A percentile compares a stretch with the other conserved stretches of the same genome.
Conservation (phyloP, 2,113 vertebrate genomes). For the Pachycephala philippinensis region DNA sequence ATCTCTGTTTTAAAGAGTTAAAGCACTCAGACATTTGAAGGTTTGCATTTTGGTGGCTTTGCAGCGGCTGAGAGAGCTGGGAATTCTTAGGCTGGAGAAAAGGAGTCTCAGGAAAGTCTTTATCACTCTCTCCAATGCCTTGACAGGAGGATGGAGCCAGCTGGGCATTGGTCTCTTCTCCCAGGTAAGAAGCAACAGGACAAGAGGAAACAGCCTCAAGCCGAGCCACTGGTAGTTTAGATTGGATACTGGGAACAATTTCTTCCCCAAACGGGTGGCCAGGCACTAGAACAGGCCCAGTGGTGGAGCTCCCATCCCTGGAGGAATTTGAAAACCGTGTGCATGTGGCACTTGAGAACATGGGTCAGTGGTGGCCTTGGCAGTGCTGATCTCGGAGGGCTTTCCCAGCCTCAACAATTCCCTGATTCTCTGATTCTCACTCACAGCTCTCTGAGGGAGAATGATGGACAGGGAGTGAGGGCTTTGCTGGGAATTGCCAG, state of each 20-base stretch:
- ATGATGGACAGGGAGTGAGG: not conserved
- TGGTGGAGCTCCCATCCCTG: not conserved
- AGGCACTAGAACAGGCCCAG: not conserved
- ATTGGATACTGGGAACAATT: not conserved
- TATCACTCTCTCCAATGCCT: not conserved
- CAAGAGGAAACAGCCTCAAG: not conserved
- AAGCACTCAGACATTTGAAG: not conserved
- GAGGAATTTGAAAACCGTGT: not conserved
- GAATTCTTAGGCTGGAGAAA: not conserved
- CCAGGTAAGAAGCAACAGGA: not conserved
- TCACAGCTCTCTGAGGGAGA: not conserved
- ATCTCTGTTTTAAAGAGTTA: not conserved
- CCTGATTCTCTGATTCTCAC: not conserved
- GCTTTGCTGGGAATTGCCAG: not conserved
- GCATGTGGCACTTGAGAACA: not conserved
- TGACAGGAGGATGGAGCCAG: not conserved
- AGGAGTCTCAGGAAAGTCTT: not conserved
- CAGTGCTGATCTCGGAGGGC: not conserved
- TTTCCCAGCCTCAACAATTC: not conserved
- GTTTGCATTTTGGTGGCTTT: not conserved
- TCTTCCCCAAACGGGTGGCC: rapidly evolving
- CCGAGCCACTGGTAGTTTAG: not conserved
- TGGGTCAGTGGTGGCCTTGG: not conserved
- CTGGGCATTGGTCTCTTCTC: rapidly evolving
- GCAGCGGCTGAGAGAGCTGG: rapidly evolving